Percentiles rank a stretch among this genome's conserved stretches.
Evolutionary conservation across 2,888 invertebrate genomes (phyloP).

Genomic region (Heliconius hortense): DNA sequence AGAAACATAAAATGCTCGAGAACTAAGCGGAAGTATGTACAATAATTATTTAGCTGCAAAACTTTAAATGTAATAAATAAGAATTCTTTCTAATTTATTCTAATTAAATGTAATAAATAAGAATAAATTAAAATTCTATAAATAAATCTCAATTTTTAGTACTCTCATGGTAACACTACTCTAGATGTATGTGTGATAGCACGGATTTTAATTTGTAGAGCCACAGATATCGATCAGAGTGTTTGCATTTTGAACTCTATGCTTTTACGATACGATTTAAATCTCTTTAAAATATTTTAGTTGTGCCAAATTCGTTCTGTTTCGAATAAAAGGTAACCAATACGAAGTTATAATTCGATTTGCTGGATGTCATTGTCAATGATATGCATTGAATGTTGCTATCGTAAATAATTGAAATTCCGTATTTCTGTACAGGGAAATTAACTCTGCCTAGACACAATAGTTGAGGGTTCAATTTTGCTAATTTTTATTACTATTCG

Average conservation of each 20-base stretch:
- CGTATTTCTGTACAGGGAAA: background rate
- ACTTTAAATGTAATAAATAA: too few relatives aligned
- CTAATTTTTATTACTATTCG: too few relatives aligned
- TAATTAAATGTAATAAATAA: too few relatives aligned
- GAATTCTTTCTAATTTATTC: too few relatives aligned
- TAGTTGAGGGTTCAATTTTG: background rate
- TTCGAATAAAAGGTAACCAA: constrained; percentile 37
- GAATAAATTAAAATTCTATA: too few relatives aligned
- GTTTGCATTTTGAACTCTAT: constrained; percentile 25
- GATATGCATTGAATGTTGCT: constrained; percentile 24
- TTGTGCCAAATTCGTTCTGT: constrained; percentile 37
- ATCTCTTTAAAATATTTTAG: background rate
- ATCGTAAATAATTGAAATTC: constrained; percentile 17
- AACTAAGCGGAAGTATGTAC: too few relatives aligned
- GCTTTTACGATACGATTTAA: background rate
- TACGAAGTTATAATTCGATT: constrained; percentile 41
- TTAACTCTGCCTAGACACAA: background rate
- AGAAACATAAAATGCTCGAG: too few relatives aligned
- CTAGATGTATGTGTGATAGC: constrained; percentile 49
- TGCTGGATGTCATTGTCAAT: constrained; percentile 39
- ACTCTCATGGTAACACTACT: constrained; percentile 23
- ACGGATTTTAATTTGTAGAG: constrained; percentile 44
- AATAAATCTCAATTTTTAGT: background rate
- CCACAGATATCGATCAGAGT: constrained; percentile 27
- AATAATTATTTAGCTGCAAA: too few relatives aligned